Conservation (phyloP, 2,797 vertebrate species). For the Coregonus sp. region DNA sequence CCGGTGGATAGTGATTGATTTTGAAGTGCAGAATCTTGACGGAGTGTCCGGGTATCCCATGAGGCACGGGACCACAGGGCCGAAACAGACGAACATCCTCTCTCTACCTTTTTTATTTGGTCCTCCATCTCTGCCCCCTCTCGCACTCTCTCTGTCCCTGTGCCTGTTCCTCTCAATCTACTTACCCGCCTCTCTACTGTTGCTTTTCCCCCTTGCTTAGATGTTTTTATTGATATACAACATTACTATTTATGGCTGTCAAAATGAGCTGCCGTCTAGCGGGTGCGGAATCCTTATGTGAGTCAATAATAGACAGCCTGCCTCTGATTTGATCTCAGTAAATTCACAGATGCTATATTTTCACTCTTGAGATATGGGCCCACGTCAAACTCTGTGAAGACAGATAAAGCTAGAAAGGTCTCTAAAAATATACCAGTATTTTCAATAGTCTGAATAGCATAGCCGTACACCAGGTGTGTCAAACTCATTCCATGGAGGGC, state of each 20-base stretch:
- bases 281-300: conserved; percentile 66
- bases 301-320: conserved; percentile 16
- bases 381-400: conserved; percentile 39
- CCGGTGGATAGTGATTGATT: conserved; percentile 56
- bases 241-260: conserved; percentile 71
- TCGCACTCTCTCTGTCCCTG: conserved; percentile 29
- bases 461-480: not conserved
- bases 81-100: conserved; percentile 47
- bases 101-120: conserved; percentile 40
- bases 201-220: conserved; percentile 51
- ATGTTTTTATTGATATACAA: conserved; percentile 75
- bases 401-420: conserved; percentile 8
- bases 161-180: conserved; percentile 49
- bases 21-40: conserved; percentile 67
- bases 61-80: conserved; percentile 66
- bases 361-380: conserved; percentile 50
- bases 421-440: conserved; percentile 43
- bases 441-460: conserved; percentile 45
- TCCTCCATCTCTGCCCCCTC: conserved; percentile 38
- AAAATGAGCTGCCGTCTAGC: conserved; percentile 62
- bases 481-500: too few species aligned
- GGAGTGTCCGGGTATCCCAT: conserved; percentile 66
- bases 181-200: conserved; percentile 22
- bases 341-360: conserved; percentile 59
- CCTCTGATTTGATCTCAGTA: conserved; percentile 64